Evolutionary conservation across 2,888 invertebrate genomes (phyloP), one percentile per base, ranked within the genome.

Genomic region (Standfussiana lucernea): DNA sequence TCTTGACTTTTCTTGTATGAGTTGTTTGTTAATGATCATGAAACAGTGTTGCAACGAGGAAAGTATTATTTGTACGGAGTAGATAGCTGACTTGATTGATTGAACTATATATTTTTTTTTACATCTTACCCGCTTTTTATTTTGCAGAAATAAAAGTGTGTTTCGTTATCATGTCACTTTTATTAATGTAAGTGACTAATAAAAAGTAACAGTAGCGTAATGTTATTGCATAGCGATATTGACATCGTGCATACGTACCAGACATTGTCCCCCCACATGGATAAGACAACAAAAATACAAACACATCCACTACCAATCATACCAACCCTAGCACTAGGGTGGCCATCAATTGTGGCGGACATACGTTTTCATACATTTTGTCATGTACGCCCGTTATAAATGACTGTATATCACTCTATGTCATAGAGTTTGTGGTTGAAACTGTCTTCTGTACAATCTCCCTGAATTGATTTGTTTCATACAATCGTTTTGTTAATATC

Each of bases 311-410:
- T 47, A 35, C 45, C 45, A 56, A 35, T 50, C 28, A 64, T 69
- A 75, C 61, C 76, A 81, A 75, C 87, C 85, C 86, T 84, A 69
- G 28, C 62, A 71, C 69, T 87, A 81, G 88, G 89, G 90, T 90
- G 90, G 85, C 89, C 88, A 90, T 87, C 67, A 80, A 68, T 76
- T 77, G 77, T 82, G 74, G 83, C 84, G 77, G 77, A 77, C 78
- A 89, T 87, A 88, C 74, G 87, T 84, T 87, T 85, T 67, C 66
- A 77, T 76, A 84, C 77, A 83, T 83, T 87, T 86, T 80, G 82
- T 84, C 80, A 77, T 76, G 68, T 83, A 70, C 67, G 71, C 79
- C 64, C 40, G 69, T 75, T 69, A 85, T 78, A 82, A 83, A 83
- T 83, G 79, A 87, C 79, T 65, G 56, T 28, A 72, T 62, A 72